Percentiles rank a stretch among this genome's conserved stretches.
Evolutionary conservation across 2,113 vertebrate genomes (phyloP).

Genomic region (Eubucco bourcierii): DNA sequence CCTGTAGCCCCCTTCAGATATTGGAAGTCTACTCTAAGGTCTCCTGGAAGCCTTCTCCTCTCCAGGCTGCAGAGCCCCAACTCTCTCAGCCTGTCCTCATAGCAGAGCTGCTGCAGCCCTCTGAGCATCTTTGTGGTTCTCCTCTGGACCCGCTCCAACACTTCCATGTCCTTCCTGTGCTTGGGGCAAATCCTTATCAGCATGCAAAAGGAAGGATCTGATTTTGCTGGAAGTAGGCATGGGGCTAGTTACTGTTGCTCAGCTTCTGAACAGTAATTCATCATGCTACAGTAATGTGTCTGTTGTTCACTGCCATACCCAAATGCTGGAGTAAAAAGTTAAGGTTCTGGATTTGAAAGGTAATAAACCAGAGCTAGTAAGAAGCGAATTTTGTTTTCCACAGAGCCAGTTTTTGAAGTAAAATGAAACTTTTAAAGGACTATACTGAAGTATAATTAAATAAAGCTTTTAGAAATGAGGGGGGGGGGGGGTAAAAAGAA

Average conservation of each 20-base stretch:
- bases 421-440: neutral
- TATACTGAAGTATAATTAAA: neutral
- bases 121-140: too few species aligned
- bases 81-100: too few species aligned
- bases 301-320: slow-evolving; percentile 13
- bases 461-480: neutral
- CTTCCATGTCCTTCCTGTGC: too few species aligned
- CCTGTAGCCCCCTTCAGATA: too few species aligned
- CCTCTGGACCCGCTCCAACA: too few species aligned
- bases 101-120: too few species aligned
- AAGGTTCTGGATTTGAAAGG: neutral
- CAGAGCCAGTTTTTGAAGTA: neutral
- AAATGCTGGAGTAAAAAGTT: slow-evolving; percentile 1
- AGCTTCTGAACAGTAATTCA: slow-evolving; percentile 4
- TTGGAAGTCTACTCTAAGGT: too few species aligned
- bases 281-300: neutral
- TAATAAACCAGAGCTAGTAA: slow-evolving; percentile 16
- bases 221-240: neutral
- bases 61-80: too few species aligned
- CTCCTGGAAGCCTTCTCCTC: too few species aligned
- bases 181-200: neutral
- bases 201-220: neutral
- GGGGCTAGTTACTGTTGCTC: neutral
- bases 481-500: neutral
- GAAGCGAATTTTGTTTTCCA: slow-evolving; percentile 24